Conservation (phyloP, 2,113 vertebrate genomes). For the Galemys pyrenaicus region DNA sequence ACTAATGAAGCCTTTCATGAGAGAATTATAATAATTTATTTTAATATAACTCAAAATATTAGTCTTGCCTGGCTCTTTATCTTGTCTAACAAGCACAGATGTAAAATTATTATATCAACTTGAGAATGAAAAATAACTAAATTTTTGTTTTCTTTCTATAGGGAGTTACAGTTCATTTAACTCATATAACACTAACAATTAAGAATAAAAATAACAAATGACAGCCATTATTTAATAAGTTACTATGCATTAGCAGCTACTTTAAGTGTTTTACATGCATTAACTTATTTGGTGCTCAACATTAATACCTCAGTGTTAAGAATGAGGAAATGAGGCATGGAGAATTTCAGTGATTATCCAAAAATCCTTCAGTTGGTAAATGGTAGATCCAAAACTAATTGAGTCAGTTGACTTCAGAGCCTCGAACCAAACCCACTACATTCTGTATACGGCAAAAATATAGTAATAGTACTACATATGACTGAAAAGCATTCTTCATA, state of each 20-base stretch:
- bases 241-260: background rate
- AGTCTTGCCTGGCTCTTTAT: background rate
- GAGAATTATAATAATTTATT: slow-evolving; percentile 23
- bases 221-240: slow-evolving; percentile 14
- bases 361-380: background rate
- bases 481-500: background rate
- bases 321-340: background rate
- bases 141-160: slow-evolving; percentile 19
- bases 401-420: background rate
- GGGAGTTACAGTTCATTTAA: slow-evolving; percentile 46
- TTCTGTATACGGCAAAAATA: background rate
- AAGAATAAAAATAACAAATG: slow-evolving; percentile 4
- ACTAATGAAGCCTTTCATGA: slow-evolving; percentile 8
- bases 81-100: slow-evolving; percentile 34
- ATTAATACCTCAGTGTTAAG: slow-evolving; percentile 29
- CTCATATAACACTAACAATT: background rate
- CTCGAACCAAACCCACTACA: background rate
- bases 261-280: slow-evolving; percentile 36
- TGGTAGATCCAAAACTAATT: background rate
- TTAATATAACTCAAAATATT: slow-evolving; percentile 47
- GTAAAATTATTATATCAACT: slow-evolving; percentile 6
- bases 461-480: background rate
- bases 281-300: background rate
- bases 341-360: background rate
- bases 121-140: slow-evolving; percentile 18